These are phyloP conservation scores for Dicaeum eximium DNA, from an alignment of 2,113 vertebrate genomes.

Conservation along the genomic window DNA sequence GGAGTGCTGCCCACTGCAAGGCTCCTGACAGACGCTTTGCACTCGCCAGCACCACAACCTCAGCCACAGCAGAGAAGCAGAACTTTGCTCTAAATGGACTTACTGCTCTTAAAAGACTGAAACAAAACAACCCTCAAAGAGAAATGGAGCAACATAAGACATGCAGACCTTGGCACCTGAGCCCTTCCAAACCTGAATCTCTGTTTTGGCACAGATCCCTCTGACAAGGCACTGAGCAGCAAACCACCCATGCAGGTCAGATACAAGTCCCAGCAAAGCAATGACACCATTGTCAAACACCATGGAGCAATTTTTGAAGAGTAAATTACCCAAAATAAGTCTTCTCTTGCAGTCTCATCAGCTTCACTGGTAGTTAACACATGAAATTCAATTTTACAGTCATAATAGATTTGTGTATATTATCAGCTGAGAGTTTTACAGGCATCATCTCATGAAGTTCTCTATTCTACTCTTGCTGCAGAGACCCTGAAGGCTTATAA, in stretches of 20 bases:
- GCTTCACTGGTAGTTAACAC: not conserved
- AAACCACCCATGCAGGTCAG: not conserved
- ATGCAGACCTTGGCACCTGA: not conserved
- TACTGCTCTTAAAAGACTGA: not conserved
- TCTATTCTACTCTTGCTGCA: not conserved
- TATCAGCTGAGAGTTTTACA: not conserved
- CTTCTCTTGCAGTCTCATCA: not conserved
- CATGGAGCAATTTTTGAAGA: not conserved
- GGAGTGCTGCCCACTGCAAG: not conserved
- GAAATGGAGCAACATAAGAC: not conserved
- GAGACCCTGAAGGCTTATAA: not conserved
- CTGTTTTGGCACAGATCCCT: not conserved
- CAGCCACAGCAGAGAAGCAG: not conserved
- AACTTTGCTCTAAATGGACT: not conserved
- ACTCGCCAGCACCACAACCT: not conserved
- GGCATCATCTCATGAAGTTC: not conserved
- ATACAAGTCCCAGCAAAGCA: not conserved
- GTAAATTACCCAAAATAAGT: not conserved
- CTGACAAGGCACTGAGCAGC: fast-evolving
- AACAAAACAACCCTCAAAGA: not conserved
- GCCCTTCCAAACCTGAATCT: not conserved
- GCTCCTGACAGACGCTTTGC: fast-evolving
- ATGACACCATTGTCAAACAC: not conserved
- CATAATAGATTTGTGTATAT: not conserved
- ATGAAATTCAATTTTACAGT: not conserved